Evolutionary conservation across 2,113 vertebrate genomes (phyloP).

Genomic region (Psittacula cyanocephala): DNA sequence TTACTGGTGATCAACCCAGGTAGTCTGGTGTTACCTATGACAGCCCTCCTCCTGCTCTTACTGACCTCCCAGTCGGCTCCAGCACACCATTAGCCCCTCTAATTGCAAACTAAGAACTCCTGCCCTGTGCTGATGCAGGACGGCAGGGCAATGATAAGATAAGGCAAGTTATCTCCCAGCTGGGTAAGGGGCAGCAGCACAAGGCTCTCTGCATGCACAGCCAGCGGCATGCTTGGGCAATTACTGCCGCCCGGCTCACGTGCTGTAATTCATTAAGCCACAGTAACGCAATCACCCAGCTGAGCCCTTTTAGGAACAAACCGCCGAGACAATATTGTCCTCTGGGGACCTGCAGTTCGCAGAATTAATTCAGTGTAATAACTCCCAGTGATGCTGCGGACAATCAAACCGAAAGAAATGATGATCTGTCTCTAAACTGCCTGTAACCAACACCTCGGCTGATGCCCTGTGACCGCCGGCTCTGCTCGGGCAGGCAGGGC

Average conservation of each 20-base stretch:
- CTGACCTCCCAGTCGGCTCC: rapidly evolving
- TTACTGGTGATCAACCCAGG: not conserved
- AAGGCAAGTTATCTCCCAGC: not conserved
- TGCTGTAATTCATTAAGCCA: not conserved
- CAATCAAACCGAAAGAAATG: not conserved
- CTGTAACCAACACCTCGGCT: not conserved
- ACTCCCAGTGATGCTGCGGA: not conserved
- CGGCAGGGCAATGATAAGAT: rapidly evolving
- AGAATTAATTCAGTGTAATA: constrained; percentile 13
- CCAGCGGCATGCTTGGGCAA: rapidly evolving
- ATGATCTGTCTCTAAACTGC: not conserved
- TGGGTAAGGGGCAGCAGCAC: not conserved
- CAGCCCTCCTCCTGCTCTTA: not conserved
- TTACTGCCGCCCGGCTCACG: rapidly evolving
- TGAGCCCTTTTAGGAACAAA: constrained; percentile 18
- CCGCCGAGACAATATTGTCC: not conserved
- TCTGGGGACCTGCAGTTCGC: not conserved
- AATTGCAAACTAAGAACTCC: not conserved
- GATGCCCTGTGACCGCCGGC: rapidly evolving
- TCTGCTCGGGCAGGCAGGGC: not conserved
- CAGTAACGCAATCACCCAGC: not conserved
- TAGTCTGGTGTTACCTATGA: not conserved
- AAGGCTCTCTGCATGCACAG: not conserved
- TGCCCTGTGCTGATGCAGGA: not conserved
- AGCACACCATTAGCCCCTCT: not conserved